Evolutionary conservation across 1,140 invertebrate genomes (phyloP).

Genomic region (Drosophila sulfurigaster): DNA sequence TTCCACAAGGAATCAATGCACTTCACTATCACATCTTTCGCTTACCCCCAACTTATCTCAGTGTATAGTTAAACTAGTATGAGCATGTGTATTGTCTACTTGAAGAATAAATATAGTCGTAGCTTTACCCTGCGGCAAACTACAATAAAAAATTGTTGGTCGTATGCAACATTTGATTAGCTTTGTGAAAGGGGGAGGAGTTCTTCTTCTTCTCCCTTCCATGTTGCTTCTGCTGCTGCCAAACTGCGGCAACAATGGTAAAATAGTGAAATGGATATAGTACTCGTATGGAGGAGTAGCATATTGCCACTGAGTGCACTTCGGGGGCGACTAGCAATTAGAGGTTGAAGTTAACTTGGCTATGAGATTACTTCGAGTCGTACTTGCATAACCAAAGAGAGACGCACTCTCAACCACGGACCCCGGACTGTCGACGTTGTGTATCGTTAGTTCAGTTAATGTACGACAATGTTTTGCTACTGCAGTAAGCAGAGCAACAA

Average conservation of each 20-base stretch:
- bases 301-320: constrained; percentile 70
- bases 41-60: not conserved
- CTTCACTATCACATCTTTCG: too few species aligned
- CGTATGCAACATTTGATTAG: constrained; percentile 79
- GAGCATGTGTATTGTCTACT: constrained; percentile 20
- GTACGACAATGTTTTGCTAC: constrained; percentile 55
- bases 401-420: not conserved
- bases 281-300: constrained; percentile 7
- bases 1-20: too few species aligned
- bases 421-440: constrained; percentile 9
- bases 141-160: constrained; percentile 76
- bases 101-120: constrained; percentile 47
- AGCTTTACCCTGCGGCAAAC: constrained; percentile 61
- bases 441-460: constrained; percentile 64
- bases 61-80: constrained; percentile 18
- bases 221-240: constrained; percentile 2
- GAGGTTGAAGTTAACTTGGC: constrained; percentile 70
- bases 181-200: constrained; percentile 45
- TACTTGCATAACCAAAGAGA: constrained; percentile 39
- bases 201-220: not conserved
- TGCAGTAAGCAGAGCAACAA: constrained; percentile 27
- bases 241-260: constrained; percentile 23
- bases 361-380: constrained; percentile 24
- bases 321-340: constrained; percentile 71
- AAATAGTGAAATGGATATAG: constrained; percentile 3